These are phyloP conservation scores for Platalea minor DNA, from an alignment of 2,797 vertebrate genomes.

Conservation along the genomic window DNA sequence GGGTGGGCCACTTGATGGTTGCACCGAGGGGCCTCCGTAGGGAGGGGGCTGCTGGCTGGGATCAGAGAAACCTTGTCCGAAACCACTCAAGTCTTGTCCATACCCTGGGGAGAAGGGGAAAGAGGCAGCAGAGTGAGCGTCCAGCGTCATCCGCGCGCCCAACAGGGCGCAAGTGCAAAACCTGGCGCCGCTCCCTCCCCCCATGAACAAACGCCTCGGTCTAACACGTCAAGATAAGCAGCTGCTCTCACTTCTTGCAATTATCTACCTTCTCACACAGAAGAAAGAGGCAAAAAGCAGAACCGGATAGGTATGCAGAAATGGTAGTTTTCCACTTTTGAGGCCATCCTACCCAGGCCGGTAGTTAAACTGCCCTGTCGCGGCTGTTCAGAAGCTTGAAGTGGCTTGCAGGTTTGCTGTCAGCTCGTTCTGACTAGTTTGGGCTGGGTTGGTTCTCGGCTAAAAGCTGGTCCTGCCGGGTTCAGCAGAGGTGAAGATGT, in stretches of 20 bases:
- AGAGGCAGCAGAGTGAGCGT: constrained; percentile 17
- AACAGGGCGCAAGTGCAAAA: accelerated
- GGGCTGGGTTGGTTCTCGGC: not conserved
- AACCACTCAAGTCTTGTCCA: constrained; percentile 96
- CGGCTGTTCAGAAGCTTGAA: not conserved
- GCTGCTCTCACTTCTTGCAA: not conserved
- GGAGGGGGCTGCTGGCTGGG: constrained; percentile 91
- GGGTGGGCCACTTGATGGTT: constrained; percentile 84
- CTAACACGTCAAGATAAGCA: not conserved
- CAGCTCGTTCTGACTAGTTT: not conserved
- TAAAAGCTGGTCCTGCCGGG: not conserved
- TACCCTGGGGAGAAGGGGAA: constrained; percentile 82
- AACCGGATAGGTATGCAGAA: not conserved
- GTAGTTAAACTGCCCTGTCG: accelerated
- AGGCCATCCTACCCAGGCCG: not conserved
- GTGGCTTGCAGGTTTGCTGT: not conserved
- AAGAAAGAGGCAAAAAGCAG: not conserved
- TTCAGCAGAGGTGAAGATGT: not conserved
- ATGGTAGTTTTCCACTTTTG: accelerated
- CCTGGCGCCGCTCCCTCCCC: not conserved
- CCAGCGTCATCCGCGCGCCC: accelerated
- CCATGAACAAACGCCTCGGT: accelerated
- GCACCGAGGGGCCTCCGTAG: constrained; percentile 88
- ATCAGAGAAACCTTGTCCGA: constrained; percentile 94
- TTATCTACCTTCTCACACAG: not conserved